These are phyloP conservation scores for Encarsia formosa DNA, from an alignment of 2,888 invertebrate species.

Conservation along the genomic window DNA sequence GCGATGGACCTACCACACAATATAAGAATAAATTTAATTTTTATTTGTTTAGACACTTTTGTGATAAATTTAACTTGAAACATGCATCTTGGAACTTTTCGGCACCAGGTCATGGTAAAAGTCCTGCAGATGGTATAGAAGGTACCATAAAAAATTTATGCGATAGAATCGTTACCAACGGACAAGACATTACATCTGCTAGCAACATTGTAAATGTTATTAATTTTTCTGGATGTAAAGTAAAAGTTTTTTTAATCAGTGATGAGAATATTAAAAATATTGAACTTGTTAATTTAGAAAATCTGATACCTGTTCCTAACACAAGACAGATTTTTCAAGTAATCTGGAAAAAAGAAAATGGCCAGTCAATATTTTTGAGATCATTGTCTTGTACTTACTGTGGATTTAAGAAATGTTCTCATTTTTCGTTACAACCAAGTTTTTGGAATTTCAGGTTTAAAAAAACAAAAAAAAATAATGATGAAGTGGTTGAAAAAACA, in stretches of 20 bases:
- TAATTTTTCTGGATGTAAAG: not conserved
- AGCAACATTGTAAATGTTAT: not conserved
- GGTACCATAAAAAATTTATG: slow-evolving; percentile 15
- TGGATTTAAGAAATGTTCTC: not conserved
- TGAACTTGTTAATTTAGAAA: not conserved
- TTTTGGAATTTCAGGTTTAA: not conserved
- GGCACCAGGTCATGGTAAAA: slow-evolving; percentile 24
- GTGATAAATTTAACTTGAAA: slow-evolving; percentile 1
- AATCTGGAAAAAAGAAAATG: not conserved
- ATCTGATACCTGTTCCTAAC: not conserved
- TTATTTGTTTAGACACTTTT: slow-evolving; percentile 14
- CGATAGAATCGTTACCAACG: slow-evolving; percentile 8
- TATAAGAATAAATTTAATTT: slow-evolving; percentile 15
- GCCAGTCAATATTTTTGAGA: not conserved
- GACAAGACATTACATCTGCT: slow-evolving; percentile 4
- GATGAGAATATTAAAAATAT: not conserved
- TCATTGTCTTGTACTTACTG: not conserved
- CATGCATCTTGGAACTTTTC: slow-evolving; percentile 18
- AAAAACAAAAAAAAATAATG: not conserved
- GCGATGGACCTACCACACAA: slow-evolving; percentile 9
- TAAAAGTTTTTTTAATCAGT: slow-evolving; percentile 4
- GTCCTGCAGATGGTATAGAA: slow-evolving; percentile 10
- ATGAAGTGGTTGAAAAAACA: not conserved
- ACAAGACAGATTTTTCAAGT: not conserved
- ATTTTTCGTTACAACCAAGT: not conserved